phyloP scores from a whole-genome alignment of 1,140 invertebrate species.

The Epicauta chinensis region DNA sequence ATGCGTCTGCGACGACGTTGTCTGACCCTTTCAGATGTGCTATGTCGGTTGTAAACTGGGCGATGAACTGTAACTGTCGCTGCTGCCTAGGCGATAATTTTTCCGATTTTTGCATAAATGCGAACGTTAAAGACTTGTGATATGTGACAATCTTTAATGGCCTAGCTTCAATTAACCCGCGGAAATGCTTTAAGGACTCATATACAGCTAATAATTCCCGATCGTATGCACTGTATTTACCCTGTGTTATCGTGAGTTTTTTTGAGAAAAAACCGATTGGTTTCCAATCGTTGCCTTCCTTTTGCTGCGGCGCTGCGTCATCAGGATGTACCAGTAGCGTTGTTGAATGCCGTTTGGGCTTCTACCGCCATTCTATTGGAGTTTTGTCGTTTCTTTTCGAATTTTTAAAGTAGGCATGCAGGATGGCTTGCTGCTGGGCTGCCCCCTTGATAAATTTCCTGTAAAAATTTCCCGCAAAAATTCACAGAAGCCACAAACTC shows the following conservation, averaged over 20 bases:
- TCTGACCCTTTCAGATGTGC: slow-evolving; percentile 32
- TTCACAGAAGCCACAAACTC: slow-evolving; percentile 34
- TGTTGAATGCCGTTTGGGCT: no score
- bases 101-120: slow-evolving; percentile 16
- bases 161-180: slow-evolving; percentile 27
- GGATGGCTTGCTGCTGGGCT: slow-evolving; percentile 25
- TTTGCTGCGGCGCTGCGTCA: slow-evolving; percentile 16
- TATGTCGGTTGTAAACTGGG: slow-evolving; percentile 36
- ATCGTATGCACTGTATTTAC: no score
- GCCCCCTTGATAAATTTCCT: slow-evolving; percentile 27
- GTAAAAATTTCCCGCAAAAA: slow-evolving; percentile 41
- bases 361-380: slow-evolving; percentile 39
- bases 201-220: slow-evolving; percentile 45
- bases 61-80: slow-evolving; percentile 31
- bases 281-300: slow-evolving; percentile 33
- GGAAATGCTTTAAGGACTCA: slow-evolving; percentile 28
- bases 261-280: no score
- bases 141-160: slow-evolving; percentile 22
- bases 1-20: slow-evolving; percentile 32
- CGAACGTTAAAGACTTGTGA: slow-evolving; percentile 24
- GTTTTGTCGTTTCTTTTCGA: slow-evolving; percentile 25
- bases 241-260: no score
- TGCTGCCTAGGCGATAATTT: slow-evolving; percentile 29
- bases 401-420: slow-evolving; percentile 18
- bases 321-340: slow-evolving; percentile 27